Evolutionary conservation across 2,113 vertebrate species (phyloP), one percentile per base, ranked within the genome.

Genomic region (Ictidomys tridecemlineatus): DNA sequence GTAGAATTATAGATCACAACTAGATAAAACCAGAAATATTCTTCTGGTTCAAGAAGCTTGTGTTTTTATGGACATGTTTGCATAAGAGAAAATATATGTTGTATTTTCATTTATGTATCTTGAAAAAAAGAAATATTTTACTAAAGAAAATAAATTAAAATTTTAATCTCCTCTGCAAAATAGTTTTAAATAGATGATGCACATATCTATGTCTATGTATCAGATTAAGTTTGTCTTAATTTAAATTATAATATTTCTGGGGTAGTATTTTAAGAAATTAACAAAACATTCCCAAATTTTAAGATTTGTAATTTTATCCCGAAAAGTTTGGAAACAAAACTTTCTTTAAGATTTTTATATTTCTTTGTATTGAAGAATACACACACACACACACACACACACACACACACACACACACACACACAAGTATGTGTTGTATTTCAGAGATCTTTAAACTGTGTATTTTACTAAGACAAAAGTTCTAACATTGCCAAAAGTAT

Each of bases 331-430:
- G 11, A 91, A 95, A 26, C 51, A 5, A 77, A 78, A 3, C 0
- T 89, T 80, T 92, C 53, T 92, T 94, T 34, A 94, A 89, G 20
- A 82, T 63, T 96, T 79, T 94, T 65, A 89, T n/a, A 80, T 79
- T 91, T 84, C 53, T 92, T 58, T 88, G 63, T 20, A 74, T 8
- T 16, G 2, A 26, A 72, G 34, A 37, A 3, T 45, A 91, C 22
- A 65, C 70, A 24, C 26, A 67, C 69, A 4, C 0, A 5, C 10
- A 56, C 53, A 56, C 53, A 56, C 53, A 56, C 53, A 56, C 8
- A 4, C 9, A 53, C 51, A 53, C 14, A 53, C 39, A 39, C 39
- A 42, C 39, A 42, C 39, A 42, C 4, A 42, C 39, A 42, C 39
- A 42, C 51, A 51, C 48, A 53, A 89, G 13, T 9, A 26, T 72